Evolutionary conservation across 2,888 invertebrate genomes (phyloP), one percentile per base, ranked within the genome.

Genomic region (Plusia festucae): DNA sequence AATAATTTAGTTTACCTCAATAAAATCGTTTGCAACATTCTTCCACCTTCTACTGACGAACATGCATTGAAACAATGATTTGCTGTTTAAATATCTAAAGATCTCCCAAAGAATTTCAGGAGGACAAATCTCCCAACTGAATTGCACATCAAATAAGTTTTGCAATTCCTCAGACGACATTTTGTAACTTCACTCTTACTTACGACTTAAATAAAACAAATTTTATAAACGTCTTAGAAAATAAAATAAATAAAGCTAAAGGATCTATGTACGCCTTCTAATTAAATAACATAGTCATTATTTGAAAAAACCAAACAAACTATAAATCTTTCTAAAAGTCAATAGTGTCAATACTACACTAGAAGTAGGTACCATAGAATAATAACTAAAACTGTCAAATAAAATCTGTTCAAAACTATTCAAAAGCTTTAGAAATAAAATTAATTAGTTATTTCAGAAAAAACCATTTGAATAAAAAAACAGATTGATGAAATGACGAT

Each of bases 31-130:
- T 13, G 76, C 81, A 13, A 85, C 49, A 68, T 69, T 65, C 63
- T 81, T 83, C 90, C 91, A 91, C 58, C 70, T 78, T 13, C 69
- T 82, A 58, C 78, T 88, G 0, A 91, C 86, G 53, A 56, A 53
- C 73, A 88, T 82, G 71, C 89, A 91, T 46, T 68, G 79, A 15
- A 84, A 4, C 40, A 91, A 62, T 11, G 85, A 73, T 67, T 74
- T 76, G 0, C 55, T 24, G 67, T 85, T 82, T 22, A 88, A 75
- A 32, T 83, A 61, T 52, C 77, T 70, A 49, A 90, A 87, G 46
- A 90, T 85, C 24, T 78, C 54, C 3, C 83, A 22, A 11, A 90
- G 44, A 22, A 91, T 67, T 74, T 91, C 91, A 18, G 74, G 53
- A 11, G 90, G 85, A 67, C 86, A 85, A 46, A 51, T 44, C 54